Conservation (phyloP, 2,888 invertebrate species). For the Drosophila seclusa region DNA sequence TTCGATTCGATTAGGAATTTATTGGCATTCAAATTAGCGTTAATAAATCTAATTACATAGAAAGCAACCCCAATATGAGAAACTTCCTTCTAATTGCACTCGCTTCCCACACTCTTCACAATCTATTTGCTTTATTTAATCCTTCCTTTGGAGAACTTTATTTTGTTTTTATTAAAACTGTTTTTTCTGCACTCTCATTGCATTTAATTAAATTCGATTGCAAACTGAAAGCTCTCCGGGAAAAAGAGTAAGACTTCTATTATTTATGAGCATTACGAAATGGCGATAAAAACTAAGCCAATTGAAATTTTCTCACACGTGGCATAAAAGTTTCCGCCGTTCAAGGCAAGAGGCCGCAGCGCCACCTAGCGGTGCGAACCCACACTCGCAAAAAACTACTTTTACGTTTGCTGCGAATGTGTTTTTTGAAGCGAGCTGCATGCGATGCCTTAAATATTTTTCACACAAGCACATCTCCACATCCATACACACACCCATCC, state of each 20-base stretch:
- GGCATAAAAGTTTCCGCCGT: constrained; percentile 47
- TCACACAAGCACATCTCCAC: constrained; percentile 15
- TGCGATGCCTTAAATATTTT: constrained; percentile 55
- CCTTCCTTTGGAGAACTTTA: constrained; percentile 14
- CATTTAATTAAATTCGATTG: constrained; percentile 48
- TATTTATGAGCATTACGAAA: constrained; percentile 46
- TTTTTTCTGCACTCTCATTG: constrained; percentile 24
- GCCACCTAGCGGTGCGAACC: constrained; percentile 47
- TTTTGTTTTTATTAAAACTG: constrained; percentile 6
- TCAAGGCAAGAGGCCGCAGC: constrained; percentile 35
- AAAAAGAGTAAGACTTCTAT: constrained; percentile 30
- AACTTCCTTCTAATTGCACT: neutral
- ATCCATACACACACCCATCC: neutral
- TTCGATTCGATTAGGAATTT: neutral
- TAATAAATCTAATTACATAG: constrained; percentile 40
- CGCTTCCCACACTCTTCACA: neutral
- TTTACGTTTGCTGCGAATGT: constrained; percentile 35
- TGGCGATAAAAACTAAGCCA: constrained; percentile 59
- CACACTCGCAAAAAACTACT: constrained; percentile 31
- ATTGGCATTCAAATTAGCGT: constrained; percentile 18
- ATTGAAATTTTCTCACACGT: constrained; percentile 68
- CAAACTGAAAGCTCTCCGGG: constrained; percentile 3
- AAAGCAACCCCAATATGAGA: neutral
- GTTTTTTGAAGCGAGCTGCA: constrained; percentile 38
- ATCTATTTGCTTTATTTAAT: constrained; percentile 35